Percentiles rank a stretch among this genome's conserved stretches.
Evolutionary conservation across 2,888 invertebrate species (phyloP).

Genomic region (Epinotia brunnichana): DNA sequence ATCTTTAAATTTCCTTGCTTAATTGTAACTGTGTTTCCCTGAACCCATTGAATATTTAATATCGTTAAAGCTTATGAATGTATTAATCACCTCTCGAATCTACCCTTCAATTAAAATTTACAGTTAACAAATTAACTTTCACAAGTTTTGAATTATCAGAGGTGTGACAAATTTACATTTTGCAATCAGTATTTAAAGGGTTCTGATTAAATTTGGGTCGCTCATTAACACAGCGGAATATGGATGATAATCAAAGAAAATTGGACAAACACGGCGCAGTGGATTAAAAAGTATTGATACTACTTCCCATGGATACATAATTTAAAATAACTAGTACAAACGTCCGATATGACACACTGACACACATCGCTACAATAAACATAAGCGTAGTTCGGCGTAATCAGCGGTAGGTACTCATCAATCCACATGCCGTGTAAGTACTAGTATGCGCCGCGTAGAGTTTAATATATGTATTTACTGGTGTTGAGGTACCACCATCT

Average conservation of each 20-base stretch:
- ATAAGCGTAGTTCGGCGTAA: too few relatives aligned
- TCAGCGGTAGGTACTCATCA: too few relatives aligned
- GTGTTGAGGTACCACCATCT: too few relatives aligned
- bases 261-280: not conserved
- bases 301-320: too few relatives aligned
- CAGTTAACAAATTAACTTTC: conserved; percentile 29
- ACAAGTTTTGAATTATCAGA: conserved; percentile 17
- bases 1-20: not conserved
- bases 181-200: conserved; percentile 29
- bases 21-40: not conserved
- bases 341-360: too few relatives aligned
- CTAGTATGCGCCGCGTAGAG: too few relatives aligned
- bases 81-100: not conserved
- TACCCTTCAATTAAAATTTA: conserved; percentile 17
- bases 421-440: too few relatives aligned
- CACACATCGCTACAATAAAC: too few relatives aligned
- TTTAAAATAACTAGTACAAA: too few relatives aligned
- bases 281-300: not conserved
- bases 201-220: conserved; percentile 15
- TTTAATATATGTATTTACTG: too few relatives aligned
- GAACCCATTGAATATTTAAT: not conserved
- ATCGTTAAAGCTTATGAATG: not conserved
- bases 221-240: conserved; percentile 14
- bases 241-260: not conserved
- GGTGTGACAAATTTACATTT: conserved; percentile 27